Percentiles rank a stretch among this genome's conserved stretches.
phyloP scores from a whole-genome alignment of 2,797 vertebrate species.

The Neosalanx taihuensis region DNA sequence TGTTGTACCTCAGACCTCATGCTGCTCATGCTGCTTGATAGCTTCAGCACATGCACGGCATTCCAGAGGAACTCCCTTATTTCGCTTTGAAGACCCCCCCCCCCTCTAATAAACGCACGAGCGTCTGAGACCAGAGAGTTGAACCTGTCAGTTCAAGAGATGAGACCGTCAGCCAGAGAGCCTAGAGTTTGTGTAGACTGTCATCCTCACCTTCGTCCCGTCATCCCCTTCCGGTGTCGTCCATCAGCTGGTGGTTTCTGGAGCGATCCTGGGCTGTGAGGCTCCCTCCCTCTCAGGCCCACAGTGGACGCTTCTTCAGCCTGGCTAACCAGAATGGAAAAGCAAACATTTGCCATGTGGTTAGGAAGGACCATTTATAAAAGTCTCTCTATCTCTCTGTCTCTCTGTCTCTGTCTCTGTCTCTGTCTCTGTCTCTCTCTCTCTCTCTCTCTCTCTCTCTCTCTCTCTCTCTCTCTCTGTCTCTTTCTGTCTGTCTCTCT shows the following conservation, averaged over 20 bases:
- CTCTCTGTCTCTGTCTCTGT: too few species aligned
- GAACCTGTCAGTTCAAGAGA: background rate
- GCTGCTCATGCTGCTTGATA: background rate
- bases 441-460: slow-evolving; percentile 13
- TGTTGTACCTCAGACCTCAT: too few species aligned
- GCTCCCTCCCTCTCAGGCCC: slow-evolving; percentile 32
- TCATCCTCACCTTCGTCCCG: too few species aligned
- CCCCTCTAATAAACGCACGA: background rate
- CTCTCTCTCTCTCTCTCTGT: background rate
- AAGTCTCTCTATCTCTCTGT: slow-evolving; percentile 12
- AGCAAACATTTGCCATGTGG: slow-evolving; percentile 50
- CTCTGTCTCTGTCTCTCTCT: too few species aligned
- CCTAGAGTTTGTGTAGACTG: background rate
- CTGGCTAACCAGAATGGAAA: slow-evolving; percentile 50
- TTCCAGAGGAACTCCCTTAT: slow-evolving; percentile 12
- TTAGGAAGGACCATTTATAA: slow-evolving; percentile 39
- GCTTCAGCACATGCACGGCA: background rate
- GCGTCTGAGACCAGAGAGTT: background rate
- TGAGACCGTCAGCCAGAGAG: too few species aligned
- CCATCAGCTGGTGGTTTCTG: slow-evolving; percentile 9
- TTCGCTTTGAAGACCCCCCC: slow-evolving; percentile 12
- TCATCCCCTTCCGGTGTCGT: background rate
- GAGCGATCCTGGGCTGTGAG: slow-evolving; percentile 18
- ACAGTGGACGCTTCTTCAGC: slow-evolving; percentile 37
- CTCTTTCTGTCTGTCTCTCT: too few species aligned